Evolutionary conservation across 2,888 invertebrate genomes (phyloP).

Genomic region (Drosophila rubida): DNA sequence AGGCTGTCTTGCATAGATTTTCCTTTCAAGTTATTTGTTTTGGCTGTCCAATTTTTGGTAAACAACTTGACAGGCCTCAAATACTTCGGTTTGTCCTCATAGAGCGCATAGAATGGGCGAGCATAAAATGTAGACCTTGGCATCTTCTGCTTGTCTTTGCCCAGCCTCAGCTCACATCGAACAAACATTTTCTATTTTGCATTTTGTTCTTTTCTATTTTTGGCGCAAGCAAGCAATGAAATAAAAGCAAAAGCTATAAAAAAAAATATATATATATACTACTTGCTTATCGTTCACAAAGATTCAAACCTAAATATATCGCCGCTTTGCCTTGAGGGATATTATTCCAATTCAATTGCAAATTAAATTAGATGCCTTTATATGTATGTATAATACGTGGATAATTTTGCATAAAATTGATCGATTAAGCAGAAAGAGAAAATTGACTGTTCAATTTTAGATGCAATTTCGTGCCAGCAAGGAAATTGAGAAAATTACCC

Average conservation of each 20-base stretch:
- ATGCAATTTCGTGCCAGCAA: neutral
- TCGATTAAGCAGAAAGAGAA: slow-evolving; percentile 4
- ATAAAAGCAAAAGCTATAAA: slow-evolving; percentile 27
- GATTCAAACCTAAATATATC: slow-evolving; percentile 30
- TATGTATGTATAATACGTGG: slow-evolving; percentile 14
- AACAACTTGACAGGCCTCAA: slow-evolving; percentile 56
- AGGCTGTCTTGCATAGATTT: slow-evolving; percentile 48
- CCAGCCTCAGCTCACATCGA: neutral
- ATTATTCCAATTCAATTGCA: slow-evolving; percentile 52
- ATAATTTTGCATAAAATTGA: slow-evolving; percentile 48
- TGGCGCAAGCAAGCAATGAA: slow-evolving; percentile 36
- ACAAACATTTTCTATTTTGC: slow-evolving; percentile 4
- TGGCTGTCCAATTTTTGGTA: slow-evolving; percentile 61
- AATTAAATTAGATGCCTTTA: slow-evolving; percentile 51
- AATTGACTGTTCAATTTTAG: neutral
- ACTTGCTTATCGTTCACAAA: neutral
- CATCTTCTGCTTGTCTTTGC: slow-evolving; percentile 4
- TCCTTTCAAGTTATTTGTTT: slow-evolving; percentile 66
- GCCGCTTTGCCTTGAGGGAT: slow-evolving; percentile 33
- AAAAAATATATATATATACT: neutral
- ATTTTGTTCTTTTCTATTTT: slow-evolving; percentile 41
- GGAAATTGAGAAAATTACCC: neutral
- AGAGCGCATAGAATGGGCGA: slow-evolving; percentile 16
- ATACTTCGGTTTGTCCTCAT: slow-evolving; percentile 3
- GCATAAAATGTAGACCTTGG: slow-evolving; percentile 45